These are phyloP conservation scores for Anthopleura sola DNA, from an alignment of 64 coral and sea anemone species.

Conservation along the genomic window DNA sequence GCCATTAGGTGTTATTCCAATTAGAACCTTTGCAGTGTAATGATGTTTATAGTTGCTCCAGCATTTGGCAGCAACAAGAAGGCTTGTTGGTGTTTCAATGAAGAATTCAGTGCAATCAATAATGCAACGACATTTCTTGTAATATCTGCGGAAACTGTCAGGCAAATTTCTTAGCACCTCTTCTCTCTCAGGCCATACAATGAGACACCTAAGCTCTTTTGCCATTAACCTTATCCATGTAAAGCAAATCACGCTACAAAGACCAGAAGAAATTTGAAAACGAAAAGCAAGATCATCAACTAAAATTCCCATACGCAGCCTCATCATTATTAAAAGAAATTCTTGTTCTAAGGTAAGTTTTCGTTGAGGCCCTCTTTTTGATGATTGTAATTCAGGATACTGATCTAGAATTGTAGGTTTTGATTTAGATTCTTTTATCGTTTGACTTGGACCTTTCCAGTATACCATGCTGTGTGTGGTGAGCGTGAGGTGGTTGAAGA, in stretches of 20 bases:
- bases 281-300: constrained; percentile 31
- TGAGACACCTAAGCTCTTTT: constrained; percentile 21
- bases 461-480: too few species aligned
- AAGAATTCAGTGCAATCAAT: constrained; percentile 64
- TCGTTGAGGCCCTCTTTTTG: constrained; percentile 22
- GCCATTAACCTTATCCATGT: constrained; percentile 40
- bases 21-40: constrained; percentile 32
- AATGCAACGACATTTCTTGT: constrained; percentile 36
- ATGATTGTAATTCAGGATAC: background rate
- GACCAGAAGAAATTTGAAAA: constrained; percentile 17
- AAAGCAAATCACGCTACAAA: too few species aligned
- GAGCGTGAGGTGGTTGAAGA: too few species aligned
- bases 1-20: constrained; percentile 58
- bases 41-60: constrained; percentile 69
- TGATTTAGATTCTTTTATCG: too few species aligned
- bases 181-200: constrained; percentile 32
- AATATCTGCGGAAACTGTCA: too few species aligned
- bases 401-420: too few species aligned
- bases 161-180: constrained; percentile 41
- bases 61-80: constrained; percentile 35
- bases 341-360: constrained; percentile 30
- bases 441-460: too few species aligned
- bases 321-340: constrained; percentile 26
- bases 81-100: constrained; percentile 47
- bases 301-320: constrained; percentile 14